Evolutionary conservation across 1,140 invertebrate genomes (phyloP).

Genomic region (Babylonia areolata): DNA sequence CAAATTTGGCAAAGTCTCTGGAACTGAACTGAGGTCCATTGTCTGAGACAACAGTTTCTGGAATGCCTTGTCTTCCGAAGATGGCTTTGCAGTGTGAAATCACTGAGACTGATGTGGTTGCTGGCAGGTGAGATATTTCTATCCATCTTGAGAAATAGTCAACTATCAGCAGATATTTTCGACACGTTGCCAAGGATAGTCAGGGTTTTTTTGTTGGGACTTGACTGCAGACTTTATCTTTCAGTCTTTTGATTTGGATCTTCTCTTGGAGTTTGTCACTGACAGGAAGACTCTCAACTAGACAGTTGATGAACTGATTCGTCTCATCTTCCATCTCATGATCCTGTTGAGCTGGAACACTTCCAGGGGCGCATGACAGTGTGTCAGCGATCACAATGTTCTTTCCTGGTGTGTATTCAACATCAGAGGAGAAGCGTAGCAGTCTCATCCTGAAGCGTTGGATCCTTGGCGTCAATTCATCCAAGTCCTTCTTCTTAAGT

Average conservation of each 20-base stretch:
- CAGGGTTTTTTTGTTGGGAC: background rate
- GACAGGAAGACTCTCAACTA: background rate
- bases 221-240: constrained; percentile 9
- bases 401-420: background rate
- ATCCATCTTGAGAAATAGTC: background rate
- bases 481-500: too few relatives aligned
- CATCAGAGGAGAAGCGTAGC: background rate
- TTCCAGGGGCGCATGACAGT: background rate
- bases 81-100: background rate
- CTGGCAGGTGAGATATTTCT: background rate
- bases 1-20: constrained; percentile 38
- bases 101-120: background rate
- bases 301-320: background rate
- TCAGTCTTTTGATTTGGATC: background rate
- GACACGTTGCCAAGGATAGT: background rate
- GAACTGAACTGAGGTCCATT: background rate
- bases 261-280: background rate
- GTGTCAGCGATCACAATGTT: background rate
- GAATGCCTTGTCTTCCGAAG: background rate
- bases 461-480: too few relatives aligned
- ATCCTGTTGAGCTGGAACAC: background rate
- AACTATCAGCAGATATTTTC: background rate
- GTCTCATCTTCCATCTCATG: background rate
- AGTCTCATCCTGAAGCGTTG: too few relatives aligned
- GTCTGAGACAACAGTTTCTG: background rate